phyloP scores from a whole-genome alignment of 1,140 invertebrate species.

The Phymorhynchus buccinoides region DNA sequence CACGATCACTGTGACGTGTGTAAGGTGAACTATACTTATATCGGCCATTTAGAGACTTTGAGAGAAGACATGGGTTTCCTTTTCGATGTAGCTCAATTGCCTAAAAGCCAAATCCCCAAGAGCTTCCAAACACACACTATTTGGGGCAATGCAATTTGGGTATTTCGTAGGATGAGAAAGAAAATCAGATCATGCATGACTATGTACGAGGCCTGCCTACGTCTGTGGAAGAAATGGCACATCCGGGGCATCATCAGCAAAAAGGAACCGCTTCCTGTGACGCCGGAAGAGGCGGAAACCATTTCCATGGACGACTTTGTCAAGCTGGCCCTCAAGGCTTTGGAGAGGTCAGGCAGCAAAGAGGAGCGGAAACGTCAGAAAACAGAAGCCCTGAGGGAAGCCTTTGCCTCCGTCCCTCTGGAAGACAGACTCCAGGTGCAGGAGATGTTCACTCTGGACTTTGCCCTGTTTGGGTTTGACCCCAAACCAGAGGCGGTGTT shows the following conservation, averaged over 20 bases:
- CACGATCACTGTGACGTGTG: slow-evolving; percentile 63
- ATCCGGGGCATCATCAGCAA: slow-evolving; percentile 63
- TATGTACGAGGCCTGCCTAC: slow-evolving; percentile 52
- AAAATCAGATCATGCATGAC: slow-evolving; percentile 61
- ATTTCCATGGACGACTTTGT: slow-evolving; percentile 38
- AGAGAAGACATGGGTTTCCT: slow-evolving; percentile 43
- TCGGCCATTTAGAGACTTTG: slow-evolving; percentile 64
- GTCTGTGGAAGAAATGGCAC: slow-evolving; percentile 63
- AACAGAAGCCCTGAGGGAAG: slow-evolving; percentile 40
- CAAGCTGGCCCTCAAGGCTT: slow-evolving; percentile 29
- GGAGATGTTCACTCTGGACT: slow-evolving; percentile 42
- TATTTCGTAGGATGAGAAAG: slow-evolving; percentile 38
- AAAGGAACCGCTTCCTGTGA: slow-evolving; percentile 50
- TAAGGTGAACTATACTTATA: slow-evolving; percentile 59
- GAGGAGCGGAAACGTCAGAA: slow-evolving; percentile 37
- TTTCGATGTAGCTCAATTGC: slow-evolving; percentile 46
- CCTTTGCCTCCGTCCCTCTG: slow-evolving; percentile 36
- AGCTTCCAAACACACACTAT: slow-evolving; percentile 58
- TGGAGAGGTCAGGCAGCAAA: neutral
- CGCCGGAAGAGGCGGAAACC: neutral
- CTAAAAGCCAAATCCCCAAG: slow-evolving; percentile 55
- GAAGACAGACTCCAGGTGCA: slow-evolving; percentile 40
- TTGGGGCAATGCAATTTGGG: slow-evolving; percentile 50
- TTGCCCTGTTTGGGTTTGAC: slow-evolving; percentile 51
- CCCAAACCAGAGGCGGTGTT: slow-evolving; percentile 39